Evolutionary conservation across 2,797 vertebrate species (phyloP).

Genomic region (Lithobates sylvaticus): DNA sequence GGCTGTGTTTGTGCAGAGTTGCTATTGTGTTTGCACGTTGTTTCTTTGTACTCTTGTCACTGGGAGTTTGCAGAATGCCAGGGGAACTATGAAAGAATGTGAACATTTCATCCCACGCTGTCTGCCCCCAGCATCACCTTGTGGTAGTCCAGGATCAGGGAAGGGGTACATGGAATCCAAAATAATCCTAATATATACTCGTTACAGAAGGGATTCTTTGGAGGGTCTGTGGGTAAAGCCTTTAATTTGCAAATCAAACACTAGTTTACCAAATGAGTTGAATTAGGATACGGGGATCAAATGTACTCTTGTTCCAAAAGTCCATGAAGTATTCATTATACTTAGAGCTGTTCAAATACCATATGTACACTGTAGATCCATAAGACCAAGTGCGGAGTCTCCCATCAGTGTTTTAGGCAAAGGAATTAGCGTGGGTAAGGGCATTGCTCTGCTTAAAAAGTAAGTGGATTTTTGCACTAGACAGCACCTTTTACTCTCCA

Average conservation of each 20-base stretch:
- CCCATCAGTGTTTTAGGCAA: neutral
- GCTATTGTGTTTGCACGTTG: conserved; percentile 57
- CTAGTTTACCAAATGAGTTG: conserved; percentile 2
- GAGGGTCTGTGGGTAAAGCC: conserved; percentile 1
- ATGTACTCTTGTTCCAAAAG: neutral
- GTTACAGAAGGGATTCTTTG: conserved; percentile 11
- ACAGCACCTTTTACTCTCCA: too few relatives aligned
- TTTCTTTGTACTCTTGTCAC: conserved; percentile 57
- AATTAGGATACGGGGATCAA: neutral
- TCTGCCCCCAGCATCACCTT: conserved; percentile 58
- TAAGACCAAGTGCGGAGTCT: neutral
- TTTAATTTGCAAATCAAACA: conserved; percentile 30
- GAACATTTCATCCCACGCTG: conserved; percentile 54
- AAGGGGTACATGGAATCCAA: conserved; percentile 27
- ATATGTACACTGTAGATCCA: neutral
- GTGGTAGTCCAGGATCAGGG: conserved; percentile 25
- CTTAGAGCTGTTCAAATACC: neutral
- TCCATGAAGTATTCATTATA: conserved; percentile 1
- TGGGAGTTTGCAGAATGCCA: conserved; percentile 56
- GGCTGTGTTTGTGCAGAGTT: conserved; percentile 56
- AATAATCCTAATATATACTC: neutral
- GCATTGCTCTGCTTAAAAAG: neutral
- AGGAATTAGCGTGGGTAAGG: neutral
- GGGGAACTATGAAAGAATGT: conserved; percentile 60
- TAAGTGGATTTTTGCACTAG: too few relatives aligned